Conservation (phyloP, 1,140 invertebrate genomes). For the Meloidogyne floridensis region DNA sequence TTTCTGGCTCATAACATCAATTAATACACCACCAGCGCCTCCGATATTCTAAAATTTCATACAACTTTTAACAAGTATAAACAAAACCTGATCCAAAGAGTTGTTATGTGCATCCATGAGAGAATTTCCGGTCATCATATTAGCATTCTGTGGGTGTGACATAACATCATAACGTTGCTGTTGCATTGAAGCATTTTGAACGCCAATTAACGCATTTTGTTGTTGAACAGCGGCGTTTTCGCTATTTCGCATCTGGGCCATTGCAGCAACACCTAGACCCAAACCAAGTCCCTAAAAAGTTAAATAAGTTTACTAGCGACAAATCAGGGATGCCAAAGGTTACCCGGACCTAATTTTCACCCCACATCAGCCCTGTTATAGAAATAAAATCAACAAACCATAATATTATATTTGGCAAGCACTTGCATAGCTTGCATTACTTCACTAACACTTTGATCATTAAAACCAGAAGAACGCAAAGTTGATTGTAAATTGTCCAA, state of each 20-base stretch:
- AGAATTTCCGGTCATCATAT: constrained; percentile 32
- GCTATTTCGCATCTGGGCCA: constrained; percentile 56
- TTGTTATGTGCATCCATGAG: constrained; percentile 41
- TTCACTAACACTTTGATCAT: constrained; percentile 82
- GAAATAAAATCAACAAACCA: constrained; percentile 5
- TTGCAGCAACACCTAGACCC: constrained; percentile 71
- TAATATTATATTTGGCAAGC: constrained; percentile 72
- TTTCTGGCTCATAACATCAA: constrained; percentile 59
- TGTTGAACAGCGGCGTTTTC: constrained; percentile 39
- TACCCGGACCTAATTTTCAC: too few species aligned
- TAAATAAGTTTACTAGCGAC: not conserved
- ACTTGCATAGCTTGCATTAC: constrained; percentile 86
- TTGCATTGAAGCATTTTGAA: constrained; percentile 35
- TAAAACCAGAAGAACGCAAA: constrained; percentile 81
- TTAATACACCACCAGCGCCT: constrained; percentile 52
- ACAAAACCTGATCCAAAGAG: constrained; percentile 12
- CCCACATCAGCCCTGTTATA: too few species aligned
- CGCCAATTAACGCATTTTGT: constrained; percentile 21
- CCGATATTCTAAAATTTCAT: constrained; percentile 35
- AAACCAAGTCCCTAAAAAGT: constrained; percentile 79
- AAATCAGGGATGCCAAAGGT: too few species aligned
- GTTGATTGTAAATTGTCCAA: constrained; percentile 72
- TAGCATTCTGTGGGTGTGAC: constrained; percentile 30
- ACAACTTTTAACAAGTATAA: constrained; percentile 23
- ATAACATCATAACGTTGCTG: constrained; percentile 43